phyloP scores from a whole-genome alignment of 2,113 vertebrate genomes.

The Limnothrissa miodon region DNA sequence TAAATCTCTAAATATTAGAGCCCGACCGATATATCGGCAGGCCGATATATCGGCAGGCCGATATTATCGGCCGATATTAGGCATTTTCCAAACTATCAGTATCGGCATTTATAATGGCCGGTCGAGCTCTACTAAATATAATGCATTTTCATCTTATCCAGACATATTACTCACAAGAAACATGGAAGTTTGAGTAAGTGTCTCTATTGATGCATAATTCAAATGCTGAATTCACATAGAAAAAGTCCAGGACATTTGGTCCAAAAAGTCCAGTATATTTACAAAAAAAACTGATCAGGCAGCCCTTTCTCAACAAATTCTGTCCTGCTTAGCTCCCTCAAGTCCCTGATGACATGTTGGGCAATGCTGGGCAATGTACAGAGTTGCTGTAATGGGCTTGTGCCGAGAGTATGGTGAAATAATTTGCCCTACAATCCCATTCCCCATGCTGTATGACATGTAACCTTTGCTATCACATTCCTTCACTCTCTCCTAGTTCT shows the following conservation, averaged over 20 bases:
- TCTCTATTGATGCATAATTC: neutral
- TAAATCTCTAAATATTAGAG: neutral
- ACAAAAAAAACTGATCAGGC: neutral
- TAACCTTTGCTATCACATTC: conserved; percentile 16
- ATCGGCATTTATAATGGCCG: too few species aligned
- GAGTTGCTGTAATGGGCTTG: conserved; percentile 4
- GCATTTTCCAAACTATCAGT: too few species aligned
- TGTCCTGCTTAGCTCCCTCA: neutral
- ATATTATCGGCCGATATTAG: too few species aligned
- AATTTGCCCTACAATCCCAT: neutral
- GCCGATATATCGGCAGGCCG: too few species aligned
- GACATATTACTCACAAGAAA: neutral
- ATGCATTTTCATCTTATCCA: neutral
- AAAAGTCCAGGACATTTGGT: neutral
- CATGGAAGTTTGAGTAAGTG: neutral
- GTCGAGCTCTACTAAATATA: too few species aligned
- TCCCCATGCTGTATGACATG: neutral
- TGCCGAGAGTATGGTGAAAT: neutral
- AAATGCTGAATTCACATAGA: neutral
- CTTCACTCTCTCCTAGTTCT: neutral
- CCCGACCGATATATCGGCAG: too few species aligned
- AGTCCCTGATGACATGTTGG: neutral
- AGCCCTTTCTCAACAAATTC: neutral
- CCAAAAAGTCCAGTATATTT: neutral
- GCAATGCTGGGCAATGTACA: conserved; percentile 19